Evolutionary conservation across 2,113 vertebrate genomes (phyloP).

Genomic region (Haliaeetus leucogaster): DNA sequence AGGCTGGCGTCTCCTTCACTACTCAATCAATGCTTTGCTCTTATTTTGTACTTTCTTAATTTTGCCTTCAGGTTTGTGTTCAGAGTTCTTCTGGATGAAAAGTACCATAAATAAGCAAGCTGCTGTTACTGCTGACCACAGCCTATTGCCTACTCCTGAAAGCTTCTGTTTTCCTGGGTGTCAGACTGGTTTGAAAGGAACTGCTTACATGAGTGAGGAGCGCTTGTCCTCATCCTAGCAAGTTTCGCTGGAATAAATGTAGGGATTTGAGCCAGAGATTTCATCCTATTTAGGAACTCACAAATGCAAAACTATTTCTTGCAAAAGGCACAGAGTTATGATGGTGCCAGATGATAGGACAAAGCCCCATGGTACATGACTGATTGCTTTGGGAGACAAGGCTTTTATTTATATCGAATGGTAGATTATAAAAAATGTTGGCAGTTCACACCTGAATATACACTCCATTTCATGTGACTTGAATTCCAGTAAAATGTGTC

Average conservation of each 20-base stretch:
- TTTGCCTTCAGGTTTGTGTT: neutral
- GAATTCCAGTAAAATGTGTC: neutral
- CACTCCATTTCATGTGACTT: neutral
- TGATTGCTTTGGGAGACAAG: neutral
- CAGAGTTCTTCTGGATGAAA: neutral
- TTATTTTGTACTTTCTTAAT: neutral
- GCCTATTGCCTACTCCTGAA: neutral
- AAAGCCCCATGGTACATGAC: neutral
- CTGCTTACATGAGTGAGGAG: neutral
- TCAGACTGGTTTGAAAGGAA: neutral
- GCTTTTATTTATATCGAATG: neutral
- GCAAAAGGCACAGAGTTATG: neutral
- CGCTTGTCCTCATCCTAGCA: neutral
- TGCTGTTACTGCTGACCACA: neutral
- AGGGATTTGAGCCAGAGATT: neutral
- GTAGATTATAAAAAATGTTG: neutral
- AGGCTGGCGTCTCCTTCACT: constrained; percentile 17
- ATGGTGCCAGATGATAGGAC: neutral
- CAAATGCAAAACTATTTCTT: neutral
- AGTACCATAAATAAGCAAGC: neutral
- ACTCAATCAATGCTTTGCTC: neutral
- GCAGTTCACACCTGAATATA: neutral
- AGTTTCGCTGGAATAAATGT: neutral
- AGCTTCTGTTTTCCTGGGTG: neutral
- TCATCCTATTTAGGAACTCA: neutral